These are phyloP conservation scores for Emydoidea blandingii DNA, from an alignment of 2,797 vertebrate species.

Conservation along the genomic window DNA sequence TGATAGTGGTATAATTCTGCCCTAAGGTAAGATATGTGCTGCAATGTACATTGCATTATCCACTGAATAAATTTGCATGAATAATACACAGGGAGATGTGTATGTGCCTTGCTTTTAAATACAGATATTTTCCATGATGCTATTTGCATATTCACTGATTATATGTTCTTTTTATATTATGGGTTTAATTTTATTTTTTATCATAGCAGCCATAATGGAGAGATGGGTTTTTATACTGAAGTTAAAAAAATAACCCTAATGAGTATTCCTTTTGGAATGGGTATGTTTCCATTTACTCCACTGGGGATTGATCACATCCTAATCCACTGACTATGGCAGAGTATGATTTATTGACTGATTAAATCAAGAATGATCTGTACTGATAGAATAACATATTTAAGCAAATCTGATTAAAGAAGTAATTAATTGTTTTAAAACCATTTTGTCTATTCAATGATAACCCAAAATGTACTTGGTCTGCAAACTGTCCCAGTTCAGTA, in stretches of 20 bases:
- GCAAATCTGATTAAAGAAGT: conserved; percentile 56
- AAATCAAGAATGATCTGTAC: conserved; percentile 35
- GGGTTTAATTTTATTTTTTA: background rate
- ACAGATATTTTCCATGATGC: conserved; percentile 37
- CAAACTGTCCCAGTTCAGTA: conserved; percentile 10
- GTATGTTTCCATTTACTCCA: conserved; percentile 28
- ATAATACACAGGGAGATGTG: conserved; percentile 42
- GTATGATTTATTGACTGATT: conserved; percentile 65
- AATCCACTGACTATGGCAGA: conserved; percentile 42
- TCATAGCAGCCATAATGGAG: background rate
- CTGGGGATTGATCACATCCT: conserved; percentile 42
- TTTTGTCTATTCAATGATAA: conserved; percentile 2
- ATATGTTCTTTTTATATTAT: conserved; percentile 33
- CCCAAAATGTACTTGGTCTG: conserved; percentile 25
- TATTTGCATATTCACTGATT: conserved; percentile 50
- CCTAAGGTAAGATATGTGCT: conserved; percentile 53
- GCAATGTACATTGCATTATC: conserved; percentile 59
- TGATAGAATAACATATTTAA: conserved; percentile 32
- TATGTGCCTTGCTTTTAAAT: conserved; percentile 62
- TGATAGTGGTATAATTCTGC: conserved; percentile 52
- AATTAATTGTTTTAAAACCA: conserved; percentile 36
- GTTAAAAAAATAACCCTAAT: conserved; percentile 23
- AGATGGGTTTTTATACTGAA: conserved; percentile 42
- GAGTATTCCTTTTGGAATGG: conserved; percentile 30
- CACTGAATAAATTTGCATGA: conserved; percentile 67